Evolutionary conservation across 2,113 vertebrate genomes (phyloP), one percentile per base, ranked within the genome.

Genomic region (Cephalophus harveyi): DNA sequence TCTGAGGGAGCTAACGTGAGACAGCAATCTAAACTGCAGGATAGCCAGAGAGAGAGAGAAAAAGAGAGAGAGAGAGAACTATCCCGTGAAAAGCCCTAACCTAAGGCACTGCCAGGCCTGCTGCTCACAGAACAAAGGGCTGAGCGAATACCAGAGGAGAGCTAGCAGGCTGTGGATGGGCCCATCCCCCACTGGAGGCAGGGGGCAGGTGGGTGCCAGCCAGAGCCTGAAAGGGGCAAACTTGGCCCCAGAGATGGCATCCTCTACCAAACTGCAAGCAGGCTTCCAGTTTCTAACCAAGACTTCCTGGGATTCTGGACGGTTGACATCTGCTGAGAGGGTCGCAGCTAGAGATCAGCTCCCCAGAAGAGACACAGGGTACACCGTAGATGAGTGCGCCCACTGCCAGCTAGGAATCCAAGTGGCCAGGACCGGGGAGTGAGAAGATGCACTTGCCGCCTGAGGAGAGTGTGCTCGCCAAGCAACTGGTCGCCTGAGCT

Each of bases 311-410:
- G 33, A 67, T 67, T 67, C 33, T n/a, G 16, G 62, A 67, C 4
- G 7, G 16, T 17, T 67, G 62, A 67, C 62, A 67, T 19, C 62
- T 8, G 33, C 62, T 17, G 62, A 67, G 33, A 67, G 62, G 62
- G 62, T 67, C 1, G 4, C 62, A 67, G 33, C 62, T 16, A 67
- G 33, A 67, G 33, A n/a, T 67, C 62, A n/a, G 16, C 16, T 67
- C 33, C 33, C 62, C 33, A 67, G 62, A 67, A 64, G 62, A n/a
- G 33, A 67, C 62, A 67, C 1, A 62, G 33, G 33, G 33, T n/a
- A 67, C 7, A 67, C 62, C 0, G 0, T 8, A n/a, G 62, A 64
- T 17, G 30, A n/a, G 16, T 17, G 14, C 0, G 4, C 33, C 62
- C 0, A 3, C 33, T 64, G 33, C 62, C 33, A n/a, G 7, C 7